Evolutionary conservation across 2,113 vertebrate species (phyloP).

Genomic region (Oreochromis tanganicae): DNA sequence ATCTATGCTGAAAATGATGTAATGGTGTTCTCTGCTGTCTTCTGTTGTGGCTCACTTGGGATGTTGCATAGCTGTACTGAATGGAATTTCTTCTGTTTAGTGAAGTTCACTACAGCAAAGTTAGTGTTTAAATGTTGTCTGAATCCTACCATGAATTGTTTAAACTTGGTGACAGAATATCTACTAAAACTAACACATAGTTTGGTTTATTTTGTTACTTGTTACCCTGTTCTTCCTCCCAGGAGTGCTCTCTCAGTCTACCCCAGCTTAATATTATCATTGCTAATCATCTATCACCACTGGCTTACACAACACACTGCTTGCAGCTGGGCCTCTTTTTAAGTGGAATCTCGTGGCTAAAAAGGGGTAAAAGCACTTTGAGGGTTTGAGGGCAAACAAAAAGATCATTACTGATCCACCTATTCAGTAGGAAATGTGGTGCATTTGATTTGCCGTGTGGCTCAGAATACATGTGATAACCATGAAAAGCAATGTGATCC

Average conservation of each 20-base stretch:
- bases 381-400: neutral
- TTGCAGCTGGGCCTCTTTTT: neutral
- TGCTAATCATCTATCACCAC: constrained; percentile 13
- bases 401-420: neutral
- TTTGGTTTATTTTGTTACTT: neutral
- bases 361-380: neutral
- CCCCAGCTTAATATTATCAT: neutral
- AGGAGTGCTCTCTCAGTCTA: neutral
- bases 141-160: neutral
- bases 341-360: neutral
- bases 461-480: neutral
- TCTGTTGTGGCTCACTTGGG: neutral
- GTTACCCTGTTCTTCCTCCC: neutral
- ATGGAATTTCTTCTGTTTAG: neutral
- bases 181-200: neutral
- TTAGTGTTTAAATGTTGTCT: neutral
- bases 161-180: neutral
- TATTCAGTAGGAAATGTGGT: neutral
- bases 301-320: constrained; percentile 8
- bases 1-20: neutral
- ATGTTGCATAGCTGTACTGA: neutral
- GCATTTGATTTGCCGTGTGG: neutral
- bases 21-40: neutral
- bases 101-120: neutral
- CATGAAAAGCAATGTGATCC: neutral